Conservation (phyloP, 2,113 vertebrate genomes). For the Megatriorchis doriae region DNA sequence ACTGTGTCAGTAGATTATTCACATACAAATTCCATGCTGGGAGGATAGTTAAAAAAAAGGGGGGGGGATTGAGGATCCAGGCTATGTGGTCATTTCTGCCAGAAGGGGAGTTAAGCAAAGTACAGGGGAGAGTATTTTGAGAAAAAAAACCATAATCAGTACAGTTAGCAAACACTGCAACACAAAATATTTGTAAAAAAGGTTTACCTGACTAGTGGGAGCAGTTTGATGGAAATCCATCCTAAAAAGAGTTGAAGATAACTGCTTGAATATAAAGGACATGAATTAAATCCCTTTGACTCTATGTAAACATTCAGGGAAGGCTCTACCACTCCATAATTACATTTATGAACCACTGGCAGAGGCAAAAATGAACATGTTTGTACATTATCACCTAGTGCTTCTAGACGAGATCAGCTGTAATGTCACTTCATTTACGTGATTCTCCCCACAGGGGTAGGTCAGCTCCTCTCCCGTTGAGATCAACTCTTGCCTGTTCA, state of each 20-base stretch:
- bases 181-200: background rate
- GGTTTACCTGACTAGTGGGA: background rate
- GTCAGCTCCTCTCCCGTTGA: background rate
- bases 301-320: background rate
- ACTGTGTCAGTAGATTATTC: background rate
- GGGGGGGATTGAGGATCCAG: background rate
- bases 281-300: background rate
- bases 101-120: background rate
- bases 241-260: background rate
- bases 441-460: background rate
- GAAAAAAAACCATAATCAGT: background rate
- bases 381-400: background rate
- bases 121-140: background rate
- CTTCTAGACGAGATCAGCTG: background rate
- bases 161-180: background rate
- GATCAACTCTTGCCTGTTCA: background rate
- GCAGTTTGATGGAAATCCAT: background rate
- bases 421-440: rapidly evolving
- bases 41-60: background rate
- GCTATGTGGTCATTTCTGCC: background rate
- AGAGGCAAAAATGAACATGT: rapidly evolving
- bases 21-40: background rate
- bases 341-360: background rate
- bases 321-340: background rate
- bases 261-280: background rate